Base-by-base conservation (phyloP, 2,888 invertebrate genomes). In the Notodonta ziczac region DNA sequence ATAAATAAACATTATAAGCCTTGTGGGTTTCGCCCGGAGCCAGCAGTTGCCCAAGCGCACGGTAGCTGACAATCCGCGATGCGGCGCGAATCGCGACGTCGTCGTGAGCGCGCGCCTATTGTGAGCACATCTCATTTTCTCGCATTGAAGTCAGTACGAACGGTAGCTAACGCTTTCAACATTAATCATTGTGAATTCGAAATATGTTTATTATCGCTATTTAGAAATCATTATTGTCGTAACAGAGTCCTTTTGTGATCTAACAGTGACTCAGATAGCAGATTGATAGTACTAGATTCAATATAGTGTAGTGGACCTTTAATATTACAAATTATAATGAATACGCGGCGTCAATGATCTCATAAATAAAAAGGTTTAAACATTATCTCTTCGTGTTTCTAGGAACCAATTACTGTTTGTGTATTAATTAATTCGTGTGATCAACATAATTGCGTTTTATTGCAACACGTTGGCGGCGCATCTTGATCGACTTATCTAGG, bases 101-200 rank as follows among this genome's bases (percentile, higher is more conserved):
- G 24, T 24, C 82, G 90, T 87, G 87, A 88, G 85, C 85, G 88
- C 77, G 78, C 74, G 66, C 72, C 82, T 82, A 88, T 91, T 91
- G 88, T 91, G 76, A 63, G 78, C 83, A 73, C 86, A 87, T 85
- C 89, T 90, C 88, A 89, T 90, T 88, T 87, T 85, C 88, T 87
- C 78, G 81, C 81, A 86, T 88, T 90, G 82, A 87, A 84, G 69
- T 78, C 77, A 78, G 77, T 77, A 73, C 77, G 81, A 84, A 84
- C 87, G 84, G 89, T 87, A 90, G 87, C 87, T 74, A 76, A 77
- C 74, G 73, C 76, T 74, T 76, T 81, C 78, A 77, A 81, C 84
- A 88, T 89, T 87, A 86, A 87, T 91, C 87, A 89, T 84, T 81
- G 58, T 66, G 65, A 62, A 67, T 66, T 65, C 56, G 60, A 56